Evolutionary conservation across 2,797 vertebrate species (phyloP), one percentile per base, ranked within the genome.

Genomic region (Pseudochaenichthys georgianus): DNA sequence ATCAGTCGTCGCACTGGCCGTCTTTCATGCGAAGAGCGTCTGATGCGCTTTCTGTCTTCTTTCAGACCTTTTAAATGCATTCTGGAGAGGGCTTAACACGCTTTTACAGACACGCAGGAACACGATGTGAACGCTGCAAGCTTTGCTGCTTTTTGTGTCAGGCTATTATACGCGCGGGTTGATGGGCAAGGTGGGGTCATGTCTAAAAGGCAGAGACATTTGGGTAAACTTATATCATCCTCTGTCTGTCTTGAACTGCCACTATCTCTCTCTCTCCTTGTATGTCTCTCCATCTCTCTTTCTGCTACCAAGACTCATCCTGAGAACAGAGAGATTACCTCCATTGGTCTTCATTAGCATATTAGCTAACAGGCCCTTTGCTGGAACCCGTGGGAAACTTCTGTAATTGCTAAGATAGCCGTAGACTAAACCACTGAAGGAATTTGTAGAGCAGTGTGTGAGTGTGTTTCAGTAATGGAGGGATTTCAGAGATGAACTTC

Each of bases 301-400:
- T 77, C 62, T 55, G 43, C 77, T 79, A 81, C 77, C 79, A 88
- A 81, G 83, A 84, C 76, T 78, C 77, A 80, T 92, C 80, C 87
- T 73, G 75, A 89, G 86, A 92, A 90, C 88, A 83, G 81, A 82
- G 75, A 92, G 90, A 94, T 95, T 93, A 95, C 88, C 88, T 91
- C 85, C 89, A 92, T 94, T 94, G 93, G 93, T 95, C 93, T 94
- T 92, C 90, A 95, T 95, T 95, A 93, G 88, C 92, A 93, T 93
- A 94, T 93, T 92, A 92, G 93, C 93, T 89, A 90, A 90, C 89
- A 89, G 89, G 77, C 87, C 85, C 81, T 85, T 88, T 72, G 65
- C 85, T 46, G 75, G 82, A 86, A 86, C 93, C 90, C 86, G 77
- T 92, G 92, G 90, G 92, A 94, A 92, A 88, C 80, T 80, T 65